Conservation (phyloP, 2,888 invertebrate species). For the Apomyelois bistriatella region DNA sequence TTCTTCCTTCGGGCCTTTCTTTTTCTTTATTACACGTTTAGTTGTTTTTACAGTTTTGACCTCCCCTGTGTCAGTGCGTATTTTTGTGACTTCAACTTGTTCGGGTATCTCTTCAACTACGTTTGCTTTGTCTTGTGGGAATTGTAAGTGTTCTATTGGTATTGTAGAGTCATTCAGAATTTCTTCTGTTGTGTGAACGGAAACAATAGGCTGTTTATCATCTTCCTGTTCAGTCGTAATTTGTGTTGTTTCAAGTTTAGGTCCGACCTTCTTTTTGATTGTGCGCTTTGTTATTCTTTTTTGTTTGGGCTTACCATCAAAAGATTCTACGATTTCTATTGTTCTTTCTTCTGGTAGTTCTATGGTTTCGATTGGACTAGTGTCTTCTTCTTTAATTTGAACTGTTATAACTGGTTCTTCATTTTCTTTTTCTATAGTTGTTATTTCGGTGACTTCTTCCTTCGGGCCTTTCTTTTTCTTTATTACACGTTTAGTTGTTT, state of each 20-base stretch:
- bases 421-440: conserved; percentile 23
- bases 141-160: conserved; percentile 47
- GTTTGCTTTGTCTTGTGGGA: too few species aligned
- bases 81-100: too few species aligned
- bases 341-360: conserved; percentile 1
- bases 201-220: too few species aligned
- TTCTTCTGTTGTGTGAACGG: too few species aligned
- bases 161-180: too few species aligned
- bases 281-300: too few species aligned
- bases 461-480: conserved; percentile 33
- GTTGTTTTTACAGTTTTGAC: conserved; percentile 29
- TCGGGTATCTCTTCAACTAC: conserved; percentile 13
- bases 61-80: not conserved
- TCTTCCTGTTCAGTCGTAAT: too few species aligned
- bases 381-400: conserved; percentile 19
- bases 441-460: conserved; percentile 29
- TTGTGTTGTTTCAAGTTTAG: too few species aligned
- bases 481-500: conserved; percentile 24
- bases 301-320: too few species aligned
- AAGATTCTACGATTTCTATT: not conserved
- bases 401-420: conserved; percentile 24
- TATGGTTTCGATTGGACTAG: not conserved
- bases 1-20: conserved; percentile 25
- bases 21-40: conserved; percentile 17
- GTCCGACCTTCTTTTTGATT: too few species aligned